Evolutionary conservation across 2,113 vertebrate genomes (phyloP).

Genomic region (Malurus alboscapulatus): DNA sequence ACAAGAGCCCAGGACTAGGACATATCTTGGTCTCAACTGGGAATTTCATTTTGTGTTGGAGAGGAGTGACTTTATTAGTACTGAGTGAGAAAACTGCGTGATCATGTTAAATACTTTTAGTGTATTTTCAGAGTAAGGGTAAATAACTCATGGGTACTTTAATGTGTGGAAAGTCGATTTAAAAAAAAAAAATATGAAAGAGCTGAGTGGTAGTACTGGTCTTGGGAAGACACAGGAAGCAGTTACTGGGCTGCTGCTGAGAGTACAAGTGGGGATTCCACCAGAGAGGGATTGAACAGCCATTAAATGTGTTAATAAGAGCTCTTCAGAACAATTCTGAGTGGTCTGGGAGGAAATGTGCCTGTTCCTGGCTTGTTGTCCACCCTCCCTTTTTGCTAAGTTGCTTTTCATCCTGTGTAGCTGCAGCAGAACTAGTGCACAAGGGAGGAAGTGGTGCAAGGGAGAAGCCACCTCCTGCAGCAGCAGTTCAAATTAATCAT

Average conservation of each 20-base stretch:
- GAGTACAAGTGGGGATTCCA: background rate
- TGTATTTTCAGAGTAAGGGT: background rate
- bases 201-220: background rate
- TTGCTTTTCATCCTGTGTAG: background rate
- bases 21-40: background rate
- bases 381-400: background rate
- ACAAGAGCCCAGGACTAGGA: background rate
- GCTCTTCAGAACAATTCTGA: background rate
- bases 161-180: background rate
- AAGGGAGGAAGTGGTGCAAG: background rate
- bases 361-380: background rate
- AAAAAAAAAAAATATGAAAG: background rate
- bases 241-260: background rate
- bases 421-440: background rate
- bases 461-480: background rate
- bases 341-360: background rate
- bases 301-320: background rate
- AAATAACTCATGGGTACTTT: background rate
- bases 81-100: fast-evolving
- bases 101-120: background rate
- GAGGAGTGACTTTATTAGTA: background rate
- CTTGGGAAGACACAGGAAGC: background rate
- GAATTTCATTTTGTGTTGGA: background rate
- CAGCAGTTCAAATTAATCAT: background rate
- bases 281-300: background rate